Percentiles rank a stretch among this genome's conserved stretches.
phyloP scores from a whole-genome alignment of 2,797 vertebrate species.

The Crossoptilon crossoptilon region DNA sequence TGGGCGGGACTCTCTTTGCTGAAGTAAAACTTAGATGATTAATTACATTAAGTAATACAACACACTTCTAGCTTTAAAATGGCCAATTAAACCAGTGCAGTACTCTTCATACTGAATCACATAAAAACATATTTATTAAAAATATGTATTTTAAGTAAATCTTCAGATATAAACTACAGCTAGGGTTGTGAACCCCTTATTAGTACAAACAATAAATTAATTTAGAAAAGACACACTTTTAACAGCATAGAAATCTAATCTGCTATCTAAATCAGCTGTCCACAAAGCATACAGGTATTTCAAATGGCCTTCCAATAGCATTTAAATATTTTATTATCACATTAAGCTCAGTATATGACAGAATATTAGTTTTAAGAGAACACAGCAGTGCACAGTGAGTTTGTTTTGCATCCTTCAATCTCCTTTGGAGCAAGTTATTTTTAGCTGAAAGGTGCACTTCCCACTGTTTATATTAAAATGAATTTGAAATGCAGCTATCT shows the following conservation, averaged over 20 bases:
- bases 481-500: conserved; percentile 80
- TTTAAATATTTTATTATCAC: conserved; percentile 4
- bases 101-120: not conserved
- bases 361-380: conserved; percentile 45
- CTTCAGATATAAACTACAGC: not conserved
- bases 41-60: not conserved
- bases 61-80: not conserved
- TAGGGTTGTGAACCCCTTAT: not conserved
- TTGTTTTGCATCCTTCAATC: conserved; percentile 36
- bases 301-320: not conserved
- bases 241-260: not conserved
- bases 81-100: not conserved
- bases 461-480: conserved; percentile 80
- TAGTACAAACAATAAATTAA: conserved; percentile 11
- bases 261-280: not conserved
- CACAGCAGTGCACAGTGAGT: conserved; percentile 33
- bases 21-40: not conserved
- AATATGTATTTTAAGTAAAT: not conserved
- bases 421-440: conserved; percentile 73
- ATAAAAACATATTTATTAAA: not conserved
- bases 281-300: conserved; percentile 11
- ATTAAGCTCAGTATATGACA: not conserved
- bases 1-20: not conserved
- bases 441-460: conserved; percentile 80
- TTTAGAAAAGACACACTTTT: conserved; percentile 3